Evolutionary conservation across 53 echinoderm and acorn worm species (phyloP), one percentile per base, ranked within the genome.

Genomic region (Echinarachnius parma): DNA sequence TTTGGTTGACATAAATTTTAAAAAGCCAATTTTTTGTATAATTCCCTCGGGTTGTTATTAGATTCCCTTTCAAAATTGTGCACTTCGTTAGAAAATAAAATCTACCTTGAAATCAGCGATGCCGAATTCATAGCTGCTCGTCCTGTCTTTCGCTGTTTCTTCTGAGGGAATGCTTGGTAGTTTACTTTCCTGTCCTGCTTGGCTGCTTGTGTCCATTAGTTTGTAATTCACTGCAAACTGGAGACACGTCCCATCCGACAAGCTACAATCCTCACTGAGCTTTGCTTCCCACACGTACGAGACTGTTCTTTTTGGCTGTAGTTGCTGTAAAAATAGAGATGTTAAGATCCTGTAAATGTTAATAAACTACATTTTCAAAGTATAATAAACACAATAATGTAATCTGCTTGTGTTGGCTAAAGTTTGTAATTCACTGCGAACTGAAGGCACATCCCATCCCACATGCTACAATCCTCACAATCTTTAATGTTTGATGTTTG

Each of bases 231-330:
- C 44, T 5, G 74, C 35, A 42, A 56, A 72, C 25, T 56, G 57
- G 3, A 72, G 55, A 5, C 57, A 15, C 4, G 39, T 5, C 1
- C 30, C 24, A 16, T 45, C 57, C 29, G 44, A 5, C 3, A 11
- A 57, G 24, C 22, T 15, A 30, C 16, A 32, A 32, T 72, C 74
- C 35, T 55, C 22, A 8, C 21, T 2, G 4, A 57, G 74, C 46
- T 72, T 56, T 8, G 57, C 74, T 42, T 72, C 75, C 91, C 91
- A 91, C 13, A 86, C 71, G 45, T 86, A 91, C 1, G 80, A 80
- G 31, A 86, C 83, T 29, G 80, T 64, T 46, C 48, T 60, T 10
- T 76, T 52, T 14, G 68, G 66, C 15, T 59, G 76, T 5, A 88
- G 70, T 11, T 20, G 78, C 89, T 88, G 50, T 9, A 33, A 21